A percentile compares a stretch with the other conserved stretches of the same genome.
phyloP scores from a whole-genome alignment of 2,113 vertebrate species.

The Cyprinus carpio region DNA sequence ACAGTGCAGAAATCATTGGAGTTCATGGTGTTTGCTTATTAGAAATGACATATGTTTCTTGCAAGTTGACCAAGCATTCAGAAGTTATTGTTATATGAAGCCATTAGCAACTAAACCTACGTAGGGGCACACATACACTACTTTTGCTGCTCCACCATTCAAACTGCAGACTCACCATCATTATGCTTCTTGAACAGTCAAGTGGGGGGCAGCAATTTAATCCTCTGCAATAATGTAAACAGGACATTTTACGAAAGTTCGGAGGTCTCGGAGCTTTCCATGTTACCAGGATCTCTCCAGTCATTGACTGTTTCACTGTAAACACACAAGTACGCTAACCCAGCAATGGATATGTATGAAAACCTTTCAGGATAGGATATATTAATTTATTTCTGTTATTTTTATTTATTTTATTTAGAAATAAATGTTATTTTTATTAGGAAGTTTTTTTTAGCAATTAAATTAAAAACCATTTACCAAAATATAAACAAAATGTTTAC shows the following conservation, averaged over 20 bases:
- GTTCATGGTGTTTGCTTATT: not conserved
- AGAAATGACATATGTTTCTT: too few species aligned
- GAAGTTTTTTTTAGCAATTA: not conserved
- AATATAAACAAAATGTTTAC: too few species aligned
- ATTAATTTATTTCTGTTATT: not conserved
- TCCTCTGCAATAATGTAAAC: constrained; percentile 99
- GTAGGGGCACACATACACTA: not conserved
- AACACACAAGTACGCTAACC: not conserved
- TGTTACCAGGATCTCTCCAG: constrained; percentile 94
- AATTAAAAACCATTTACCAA: too few species aligned
- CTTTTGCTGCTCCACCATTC: not conserved
- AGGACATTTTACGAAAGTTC: constrained; percentile 99
- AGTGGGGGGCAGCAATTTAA: constrained; percentile 92
- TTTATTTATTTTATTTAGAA: not conserved
- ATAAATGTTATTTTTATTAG: not conserved
- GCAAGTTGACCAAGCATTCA: not conserved
- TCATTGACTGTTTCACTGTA: constrained; percentile 94
- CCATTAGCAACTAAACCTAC: not conserved
- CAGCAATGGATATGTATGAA: not conserved
- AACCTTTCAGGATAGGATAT: not conserved
- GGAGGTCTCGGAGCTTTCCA: constrained; percentile 83
- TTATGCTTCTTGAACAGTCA: constrained; percentile 89
- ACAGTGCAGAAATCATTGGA: not conserved
- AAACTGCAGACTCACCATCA: constrained; percentile 84
- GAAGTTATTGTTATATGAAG: not conserved